Base-by-base conservation (phyloP, 2,113 vertebrate species). In the Oreotrochilus melanogaster region DNA sequence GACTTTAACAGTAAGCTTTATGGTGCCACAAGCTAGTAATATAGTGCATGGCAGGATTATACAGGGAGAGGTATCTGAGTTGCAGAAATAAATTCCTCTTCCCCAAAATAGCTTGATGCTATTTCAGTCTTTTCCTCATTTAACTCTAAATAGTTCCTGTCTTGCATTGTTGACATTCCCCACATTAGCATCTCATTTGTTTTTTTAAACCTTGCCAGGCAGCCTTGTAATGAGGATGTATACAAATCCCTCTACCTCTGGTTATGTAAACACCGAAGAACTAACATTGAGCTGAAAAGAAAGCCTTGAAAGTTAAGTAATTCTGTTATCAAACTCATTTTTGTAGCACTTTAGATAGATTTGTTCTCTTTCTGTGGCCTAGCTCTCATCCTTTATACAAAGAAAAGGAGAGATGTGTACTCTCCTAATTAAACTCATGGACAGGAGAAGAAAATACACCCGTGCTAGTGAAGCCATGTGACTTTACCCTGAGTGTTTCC, bases 71-170 rank as follows among this genome's bases (percentile, higher is more conserved):
- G 66, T 97, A 50, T 95, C 67, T 69, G 62, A 47, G 88, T 83
- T 93, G 43, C 78, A 93, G 86, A 95, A 97, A 90, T 85, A 93
- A 86, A 96, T 75, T 80, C 72, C 39, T 28, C 93, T 79, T 82
- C 37, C 71, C 48, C 39, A 72, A 74, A 93, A 81, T 56, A 86
- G 54, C 61, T 60, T 76, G 64, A 42, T 64, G 58, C 31, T 76
- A 56, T 64, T 95, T 91, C 48, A 58, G 42, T 54, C 62, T 91
- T 91, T 53, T 50, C 58, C 73, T 94, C 15, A 21, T 90, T 91
- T 83, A 60, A 88, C 58, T 95, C 83, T 39, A 78, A 86, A 72
- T 51, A 69, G 58, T 88, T 95, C 69, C 86, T 86, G n/a, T 58
- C 60, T 75, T 65, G 53, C 91, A 66, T 54, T 62, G 25, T 27